Base-by-base conservation (phyloP, 2,797 vertebrate genomes). In the Crypturellus tataupa region DNA sequence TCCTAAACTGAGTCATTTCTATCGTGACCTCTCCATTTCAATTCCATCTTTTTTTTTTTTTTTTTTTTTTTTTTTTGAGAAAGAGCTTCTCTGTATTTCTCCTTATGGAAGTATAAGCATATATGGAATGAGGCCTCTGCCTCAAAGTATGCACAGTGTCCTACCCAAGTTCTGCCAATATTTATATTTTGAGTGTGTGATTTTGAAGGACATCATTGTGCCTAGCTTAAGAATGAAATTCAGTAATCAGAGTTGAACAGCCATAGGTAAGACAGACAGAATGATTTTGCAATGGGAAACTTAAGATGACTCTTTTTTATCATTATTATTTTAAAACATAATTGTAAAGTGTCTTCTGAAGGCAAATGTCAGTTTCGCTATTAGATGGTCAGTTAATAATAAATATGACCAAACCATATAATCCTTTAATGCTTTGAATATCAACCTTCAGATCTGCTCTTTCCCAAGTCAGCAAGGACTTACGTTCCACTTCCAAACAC, bases 351-450 rank as follows among this genome's bases (percentile, higher is more conserved):
- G 6, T 31, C 9, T 78, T 92, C 53, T 51, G 79, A 59, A 84
- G 11, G n/a, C 25, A 92, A 92, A 85, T 67, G 9, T 72, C 73
- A 80, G 55, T 65, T 65, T 65, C 13, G 16, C 24, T 67, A 49
- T 83, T 68, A 65, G 23, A 40, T 62, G 15, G 10, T 46, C 44
- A 62, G 44, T 86, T 91, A 89, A 86, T 76, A 83, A 44, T 42
- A 90, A 88, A 91, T 79, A 81, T 5, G 6, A 76, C 23, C 81
- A 91, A 91, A 63, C 2, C 1, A 3, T 4, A 59, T 51, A 69
- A 81, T 51, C 59, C 67, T 67, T 18, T 71, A 80, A 84, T 59
- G 44, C 12, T 88, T 72, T 88, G n/a, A 84, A 88, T 77, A 93
- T 39, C 60, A 40, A 25, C 25, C 55, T 73, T 33, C 31, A 80